These are phyloP conservation scores for Eilema depressum DNA, from an alignment of 2,888 invertebrate genomes.

Conservation along the genomic window DNA sequence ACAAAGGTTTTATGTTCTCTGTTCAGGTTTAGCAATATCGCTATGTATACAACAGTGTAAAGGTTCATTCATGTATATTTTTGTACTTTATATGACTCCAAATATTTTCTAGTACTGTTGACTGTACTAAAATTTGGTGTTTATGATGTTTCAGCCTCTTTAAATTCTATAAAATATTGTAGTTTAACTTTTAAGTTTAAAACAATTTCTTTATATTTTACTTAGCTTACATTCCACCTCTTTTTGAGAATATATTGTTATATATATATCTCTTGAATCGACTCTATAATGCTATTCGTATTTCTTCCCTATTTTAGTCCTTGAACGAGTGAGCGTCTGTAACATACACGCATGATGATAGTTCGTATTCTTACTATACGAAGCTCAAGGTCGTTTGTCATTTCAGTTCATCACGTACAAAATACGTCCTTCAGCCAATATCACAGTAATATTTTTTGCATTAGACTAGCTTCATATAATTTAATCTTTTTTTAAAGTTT, in stretches of 20 bases:
- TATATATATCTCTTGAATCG: too few species aligned
- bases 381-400: neutral
- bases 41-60: neutral
- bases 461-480: too few species aligned
- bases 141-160: neutral
- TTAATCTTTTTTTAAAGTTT: too few species aligned
- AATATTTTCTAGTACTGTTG: neutral
- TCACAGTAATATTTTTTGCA: too few species aligned
- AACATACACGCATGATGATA: neutral
- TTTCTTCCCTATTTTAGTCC: neutral
- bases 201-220: too few species aligned
- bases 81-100: neutral
- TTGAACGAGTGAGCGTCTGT: neutral
- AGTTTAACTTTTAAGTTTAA: too few species aligned
- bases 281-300: too few species aligned
- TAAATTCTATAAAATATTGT: neutral
- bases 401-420: neutral
- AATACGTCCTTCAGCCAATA: neutral
- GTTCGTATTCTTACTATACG: neutral
- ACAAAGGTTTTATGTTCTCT: conserved; percentile 35
- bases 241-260: too few species aligned
- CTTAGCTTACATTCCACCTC: too few species aligned
- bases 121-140: neutral
- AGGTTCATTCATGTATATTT: neutral
- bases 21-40: conserved; percentile 26